Evolutionary conservation across 2,113 vertebrate genomes (phyloP).

Genomic region (Hyperoodon ampullatus): DNA sequence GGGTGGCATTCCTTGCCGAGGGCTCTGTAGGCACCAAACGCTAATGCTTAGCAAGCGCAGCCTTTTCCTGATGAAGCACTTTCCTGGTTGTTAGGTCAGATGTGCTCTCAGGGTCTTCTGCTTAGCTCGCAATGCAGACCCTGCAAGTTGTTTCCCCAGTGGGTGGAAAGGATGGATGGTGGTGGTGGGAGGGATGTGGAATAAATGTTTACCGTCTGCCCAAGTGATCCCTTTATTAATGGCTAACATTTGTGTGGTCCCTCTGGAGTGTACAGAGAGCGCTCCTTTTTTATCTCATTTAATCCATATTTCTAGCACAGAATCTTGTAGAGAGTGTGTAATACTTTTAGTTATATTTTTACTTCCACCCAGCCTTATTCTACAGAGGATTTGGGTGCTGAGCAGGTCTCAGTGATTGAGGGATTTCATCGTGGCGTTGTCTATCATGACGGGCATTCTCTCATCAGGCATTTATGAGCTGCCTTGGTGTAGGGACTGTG

Average conservation of each 20-base stretch:
- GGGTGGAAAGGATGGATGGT: neutral
- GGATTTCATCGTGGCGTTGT: neutral
- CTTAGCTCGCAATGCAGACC: neutral
- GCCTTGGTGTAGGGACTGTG: rapidly evolving
- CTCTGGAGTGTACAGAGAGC: neutral
- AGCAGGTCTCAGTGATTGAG: rapidly evolving
- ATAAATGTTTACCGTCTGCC: neutral
- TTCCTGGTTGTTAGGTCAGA: neutral
- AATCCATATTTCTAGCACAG: neutral
- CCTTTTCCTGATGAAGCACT: slow-evolving; percentile 36
- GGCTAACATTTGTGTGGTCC: neutral
- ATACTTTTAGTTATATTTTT: neutral
- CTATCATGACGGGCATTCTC: neutral
- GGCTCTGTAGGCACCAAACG: neutral
- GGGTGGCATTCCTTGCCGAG: neutral
- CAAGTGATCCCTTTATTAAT: neutral
- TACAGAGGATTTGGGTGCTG: neutral
- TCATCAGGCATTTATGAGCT: neutral
- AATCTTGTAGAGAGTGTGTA: neutral
- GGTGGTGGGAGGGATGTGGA: neutral
- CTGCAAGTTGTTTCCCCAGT: neutral
- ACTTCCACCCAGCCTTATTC: neutral
- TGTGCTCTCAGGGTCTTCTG: neutral
- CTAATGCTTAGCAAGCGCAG: neutral
- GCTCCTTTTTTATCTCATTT: neutral